Conservation (phyloP, 1,140 invertebrate species). For the Phocides pigmalion region DNA sequence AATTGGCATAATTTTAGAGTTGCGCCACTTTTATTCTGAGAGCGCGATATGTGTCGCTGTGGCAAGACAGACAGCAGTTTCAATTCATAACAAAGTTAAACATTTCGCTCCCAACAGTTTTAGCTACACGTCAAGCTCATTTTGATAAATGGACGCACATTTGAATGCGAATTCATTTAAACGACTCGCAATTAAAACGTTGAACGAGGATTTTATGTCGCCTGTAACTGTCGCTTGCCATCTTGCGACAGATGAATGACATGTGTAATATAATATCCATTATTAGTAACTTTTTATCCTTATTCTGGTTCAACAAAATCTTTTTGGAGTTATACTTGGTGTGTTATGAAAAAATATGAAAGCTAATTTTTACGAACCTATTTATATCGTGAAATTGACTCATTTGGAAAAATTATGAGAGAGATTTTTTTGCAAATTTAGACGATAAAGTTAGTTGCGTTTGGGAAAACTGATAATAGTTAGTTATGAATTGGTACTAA, state of each 20-base stretch:
- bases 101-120: constrained; percentile 31
- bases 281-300: constrained; percentile 42
- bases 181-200: constrained; percentile 71
- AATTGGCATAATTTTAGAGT: no score
- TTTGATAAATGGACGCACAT: constrained; percentile 60
- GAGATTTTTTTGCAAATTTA: no score
- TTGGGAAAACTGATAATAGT: no score
- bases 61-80: background rate
- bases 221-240: constrained; percentile 42
- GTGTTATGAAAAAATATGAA: background rate
- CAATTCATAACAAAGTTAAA: constrained; percentile 42
- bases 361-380: no score
- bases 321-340: no score
- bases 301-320: no score
- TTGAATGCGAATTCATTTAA: constrained; percentile 66
- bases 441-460: no score
- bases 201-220: constrained; percentile 60
- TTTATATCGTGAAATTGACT: no score
- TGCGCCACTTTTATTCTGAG: no score
- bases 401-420: no score
- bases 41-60: no score
- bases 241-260: constrained; percentile 41
- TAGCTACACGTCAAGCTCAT: constrained; percentile 39
- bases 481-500: no score
- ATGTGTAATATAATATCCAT: constrained; percentile 45